Evolutionary conservation across 2,113 vertebrate genomes (phyloP), one percentile per base, ranked within the genome.

Genomic region (Hippocampus zosterae): DNA sequence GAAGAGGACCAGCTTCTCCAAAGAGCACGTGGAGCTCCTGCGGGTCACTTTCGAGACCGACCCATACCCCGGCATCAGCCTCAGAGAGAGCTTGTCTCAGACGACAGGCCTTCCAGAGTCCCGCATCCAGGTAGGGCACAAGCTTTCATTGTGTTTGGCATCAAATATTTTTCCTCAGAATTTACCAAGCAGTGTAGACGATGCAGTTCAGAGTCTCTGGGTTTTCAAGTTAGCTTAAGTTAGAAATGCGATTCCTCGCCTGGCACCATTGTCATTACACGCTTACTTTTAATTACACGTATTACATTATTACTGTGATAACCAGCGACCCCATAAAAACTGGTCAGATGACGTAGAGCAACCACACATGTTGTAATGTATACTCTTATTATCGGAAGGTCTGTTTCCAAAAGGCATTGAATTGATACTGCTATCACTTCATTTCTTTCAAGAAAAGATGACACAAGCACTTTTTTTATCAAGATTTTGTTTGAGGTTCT

Each of bases 1-100:
- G 50, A 93, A 92, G 84, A 88, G 92, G 57, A 93, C 92, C 65
- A 91, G 88, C 65, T 93, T 93, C 76, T 91, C 92, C 70, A 92
- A 93, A 68, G 91, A 91, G 0, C 88, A 93, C 0, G 90, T 93
- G 70, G 91, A 90, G 74, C 85, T 92, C 37, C 82, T 93, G 48
- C 78, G 86, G 0, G 65, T 73, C 71, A 89, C 91, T 18, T 93
- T 93, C 1, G 84, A 91, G 81, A 91, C 89, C 0, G 89, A 92
- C 81, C 91, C 90, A 0, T 93, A 93, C 70, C 92, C 92, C 0
- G 92, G 92, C 67, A 93, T 93, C 83, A 89, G 87, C 75, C 85
- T 92, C 70, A 82, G 92, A 63, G 92, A 93, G 73, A 90, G 41
- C 66, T 87, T 93, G 42, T 92, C 92, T 68, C 88, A 91, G 72